Percentiles rank a stretch among this genome's conserved stretches.
phyloP scores from a whole-genome alignment of 2,888 invertebrate genomes.

The Leptarthrus brevirostris region DNA sequence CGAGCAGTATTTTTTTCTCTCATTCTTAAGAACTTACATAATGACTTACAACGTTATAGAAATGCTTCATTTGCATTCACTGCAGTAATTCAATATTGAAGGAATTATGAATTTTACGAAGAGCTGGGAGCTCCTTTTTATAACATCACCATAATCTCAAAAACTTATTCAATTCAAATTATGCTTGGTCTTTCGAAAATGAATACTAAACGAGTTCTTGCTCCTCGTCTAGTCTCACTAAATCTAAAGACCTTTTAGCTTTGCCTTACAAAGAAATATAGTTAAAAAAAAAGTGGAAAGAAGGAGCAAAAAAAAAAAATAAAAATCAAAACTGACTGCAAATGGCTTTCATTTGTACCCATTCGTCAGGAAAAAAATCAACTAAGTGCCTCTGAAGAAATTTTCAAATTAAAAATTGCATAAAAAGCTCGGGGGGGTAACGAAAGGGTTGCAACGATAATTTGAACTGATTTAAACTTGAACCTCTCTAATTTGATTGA shows the following conservation, averaged over 20 bases:
- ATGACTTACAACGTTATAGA: too few species aligned
- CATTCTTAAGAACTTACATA: too few species aligned
- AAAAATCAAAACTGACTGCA: background rate
- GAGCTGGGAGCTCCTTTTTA: too few species aligned
- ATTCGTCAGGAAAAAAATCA: conserved; percentile 7
- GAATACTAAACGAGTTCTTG: background rate
- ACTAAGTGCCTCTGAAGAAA: background rate
- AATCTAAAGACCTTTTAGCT: background rate
- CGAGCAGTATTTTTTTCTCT: too few species aligned
- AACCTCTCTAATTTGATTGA: conserved; percentile 31
- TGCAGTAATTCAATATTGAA: too few species aligned
- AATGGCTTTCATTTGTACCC: conserved; percentile 29
- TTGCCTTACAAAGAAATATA: too few species aligned
- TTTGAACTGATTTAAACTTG: conserved; percentile 39
- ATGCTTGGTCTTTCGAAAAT: background rate
- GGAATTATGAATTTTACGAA: too few species aligned
- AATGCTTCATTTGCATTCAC: too few species aligned
- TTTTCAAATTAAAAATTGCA: conserved; percentile 4
- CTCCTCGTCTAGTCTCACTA: background rate
- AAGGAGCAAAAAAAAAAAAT: too few species aligned
- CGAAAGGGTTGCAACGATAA: conserved; percentile 37
- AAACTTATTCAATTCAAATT: background rate
- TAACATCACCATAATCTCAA: too few species aligned
- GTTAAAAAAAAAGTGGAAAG: too few species aligned
- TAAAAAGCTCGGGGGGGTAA: background rate